Conservation (phyloP, 2,113 vertebrate species). For the Craseonycteris thonglongyai region DNA sequence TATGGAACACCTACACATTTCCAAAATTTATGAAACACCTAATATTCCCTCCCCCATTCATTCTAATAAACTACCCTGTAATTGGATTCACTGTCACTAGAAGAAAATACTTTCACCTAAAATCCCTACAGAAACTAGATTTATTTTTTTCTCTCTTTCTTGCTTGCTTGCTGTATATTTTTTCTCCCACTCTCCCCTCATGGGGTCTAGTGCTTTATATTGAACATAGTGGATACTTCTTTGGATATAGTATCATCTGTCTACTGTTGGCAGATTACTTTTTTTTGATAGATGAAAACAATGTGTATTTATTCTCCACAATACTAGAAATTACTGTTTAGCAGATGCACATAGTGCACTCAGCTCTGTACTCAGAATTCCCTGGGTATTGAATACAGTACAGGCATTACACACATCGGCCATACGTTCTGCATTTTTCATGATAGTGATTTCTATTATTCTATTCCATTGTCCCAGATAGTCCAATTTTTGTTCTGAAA, state of each 20-base stretch:
- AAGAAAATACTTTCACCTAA: not conserved
- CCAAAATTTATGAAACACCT: slow-evolving; percentile 32
- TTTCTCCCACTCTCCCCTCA: not conserved
- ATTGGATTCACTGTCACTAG: not conserved
- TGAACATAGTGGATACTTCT: not conserved
- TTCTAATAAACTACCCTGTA: not conserved
- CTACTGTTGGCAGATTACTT: not conserved
- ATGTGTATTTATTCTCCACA: not conserved
- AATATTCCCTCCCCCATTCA: not conserved
- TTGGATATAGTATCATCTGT: not conserved
- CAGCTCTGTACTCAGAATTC: not conserved
- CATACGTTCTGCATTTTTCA: not conserved
- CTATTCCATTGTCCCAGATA: not conserved
- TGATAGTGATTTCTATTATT: not conserved
- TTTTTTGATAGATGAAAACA: not conserved
- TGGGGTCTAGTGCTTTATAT: not conserved
- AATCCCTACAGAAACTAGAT: not conserved
- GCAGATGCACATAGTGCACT: not conserved
- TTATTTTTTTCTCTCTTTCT: not conserved
- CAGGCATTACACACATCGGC: not conserved
- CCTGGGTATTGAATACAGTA: not conserved
- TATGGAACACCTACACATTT: slow-evolving; percentile 2
- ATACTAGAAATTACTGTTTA: not conserved
- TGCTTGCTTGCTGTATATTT: not conserved
- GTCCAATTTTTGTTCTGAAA: not conserved